Percentiles rank a stretch among this genome's conserved stretches.
Conservation (phyloP, 2,888 invertebrate species). For the Drosophila parthenogenetica region DNA sequence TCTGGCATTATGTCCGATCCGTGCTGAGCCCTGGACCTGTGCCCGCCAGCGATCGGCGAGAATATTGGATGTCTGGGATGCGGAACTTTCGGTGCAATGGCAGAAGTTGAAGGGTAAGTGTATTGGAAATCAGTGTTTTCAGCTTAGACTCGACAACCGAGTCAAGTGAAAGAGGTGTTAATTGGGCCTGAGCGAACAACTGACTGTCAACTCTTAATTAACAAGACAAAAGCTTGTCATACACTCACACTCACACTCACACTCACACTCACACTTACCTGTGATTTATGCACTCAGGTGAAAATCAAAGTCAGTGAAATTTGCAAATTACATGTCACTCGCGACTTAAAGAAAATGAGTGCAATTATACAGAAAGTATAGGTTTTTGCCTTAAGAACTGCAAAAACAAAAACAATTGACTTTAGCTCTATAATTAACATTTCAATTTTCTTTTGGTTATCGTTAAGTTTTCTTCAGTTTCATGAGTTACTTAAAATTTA, state of each 20-base stretch:
- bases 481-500: not conserved
- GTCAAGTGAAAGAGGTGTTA: slow-evolving; percentile 43
- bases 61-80: slow-evolving; percentile 85
- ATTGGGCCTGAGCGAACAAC: slow-evolving; percentile 16
- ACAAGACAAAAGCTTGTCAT: slow-evolving; percentile 16
- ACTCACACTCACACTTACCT: not conserved
- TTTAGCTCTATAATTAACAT: not conserved
- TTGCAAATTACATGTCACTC: slow-evolving; percentile 22
- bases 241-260: not conserved
- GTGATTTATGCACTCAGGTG: slow-evolving; percentile 29
- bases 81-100: slow-evolving; percentile 81
- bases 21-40: slow-evolving; percentile 86
- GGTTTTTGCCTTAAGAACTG: not conserved
- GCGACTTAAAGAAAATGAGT: slow-evolving; percentile 3
- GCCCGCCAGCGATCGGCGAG: slow-evolving; percentile 86
- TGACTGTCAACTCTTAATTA: slow-evolving; percentile 14
- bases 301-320: slow-evolving; percentile 56
- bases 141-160: no score
- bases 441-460: not conserved
- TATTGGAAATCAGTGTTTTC: slow-evolving; percentile 2
- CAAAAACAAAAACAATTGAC: not conserved
- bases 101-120: slow-evolving; percentile 83
- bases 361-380: slow-evolving; percentile 2
- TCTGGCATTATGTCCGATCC: slow-evolving; percentile 86
- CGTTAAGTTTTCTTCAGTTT: not conserved